Percentiles rank a stretch among this genome's conserved stretches.
These are phyloP conservation scores for Hippocampus mohnikei DNA, from an alignment of 2,113 vertebrate genomes.

Conservation along the genomic window DNA sequence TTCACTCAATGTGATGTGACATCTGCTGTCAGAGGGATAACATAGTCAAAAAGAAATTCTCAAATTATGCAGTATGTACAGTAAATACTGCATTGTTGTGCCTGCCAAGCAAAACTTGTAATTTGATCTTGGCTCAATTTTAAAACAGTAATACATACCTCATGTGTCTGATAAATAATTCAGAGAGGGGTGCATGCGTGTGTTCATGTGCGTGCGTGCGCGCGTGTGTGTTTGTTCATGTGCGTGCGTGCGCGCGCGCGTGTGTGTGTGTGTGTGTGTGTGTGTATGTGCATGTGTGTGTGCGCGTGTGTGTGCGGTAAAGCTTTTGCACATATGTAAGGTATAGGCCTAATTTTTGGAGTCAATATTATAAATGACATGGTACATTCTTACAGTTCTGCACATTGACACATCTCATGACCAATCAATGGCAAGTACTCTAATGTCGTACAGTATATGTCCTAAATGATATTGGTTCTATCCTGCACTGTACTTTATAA, in stretches of 20 bases:
- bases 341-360: neutral
- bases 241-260: too few relatives aligned
- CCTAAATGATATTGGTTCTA: neutral
- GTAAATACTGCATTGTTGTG: constrained; percentile 58
- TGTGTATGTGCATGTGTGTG: neutral
- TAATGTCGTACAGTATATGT: neutral
- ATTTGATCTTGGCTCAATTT: constrained; percentile 59
- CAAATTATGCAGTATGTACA: constrained; percentile 15
- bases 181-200: constrained; percentile 4
- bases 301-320: neutral
- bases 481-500: neutral
- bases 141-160: constrained; percentile 56
- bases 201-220: neutral
- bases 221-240: neutral
- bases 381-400: neutral
- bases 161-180: constrained; percentile 59
- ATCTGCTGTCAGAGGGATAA: constrained; percentile 7
- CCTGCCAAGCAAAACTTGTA: constrained; percentile 37
- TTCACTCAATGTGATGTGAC: neutral
- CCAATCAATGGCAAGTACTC: neutral
- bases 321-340: neutral
- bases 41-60: constrained; percentile 7
- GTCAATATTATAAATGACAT: neutral
- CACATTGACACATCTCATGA: neutral
- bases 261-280: neutral